Percentiles rank a stretch among this genome's conserved stretches.
phyloP scores from a whole-genome alignment of 1,140 invertebrate genomes.

The Drosophila pseudoobscura region DNA sequence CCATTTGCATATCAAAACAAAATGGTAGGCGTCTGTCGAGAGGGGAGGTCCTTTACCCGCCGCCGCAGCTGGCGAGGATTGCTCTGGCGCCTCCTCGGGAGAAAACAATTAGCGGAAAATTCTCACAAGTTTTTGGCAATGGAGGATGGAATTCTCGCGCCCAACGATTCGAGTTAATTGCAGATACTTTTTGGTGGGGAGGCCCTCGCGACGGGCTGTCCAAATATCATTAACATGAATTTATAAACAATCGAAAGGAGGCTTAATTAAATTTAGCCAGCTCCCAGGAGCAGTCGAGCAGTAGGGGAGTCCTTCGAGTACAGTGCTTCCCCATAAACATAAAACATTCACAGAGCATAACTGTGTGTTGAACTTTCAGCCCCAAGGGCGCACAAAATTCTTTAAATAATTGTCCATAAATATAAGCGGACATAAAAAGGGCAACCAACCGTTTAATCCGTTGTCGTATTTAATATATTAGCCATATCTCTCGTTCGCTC shows the following conservation, averaged over 20 bases:
- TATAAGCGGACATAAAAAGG: slow-evolving; percentile 61
- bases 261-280: slow-evolving; percentile 73
- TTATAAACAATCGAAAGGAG: slow-evolving; percentile 75
- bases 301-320: no score
- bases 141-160: slow-evolving; percentile 54
- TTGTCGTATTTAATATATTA: slow-evolving; percentile 69
- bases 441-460: slow-evolving; percentile 72
- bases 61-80: slow-evolving; percentile 64
- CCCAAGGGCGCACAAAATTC: slow-evolving; percentile 21
- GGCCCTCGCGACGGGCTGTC: slow-evolving; percentile 9
- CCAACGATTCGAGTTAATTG: slow-evolving; percentile 69
- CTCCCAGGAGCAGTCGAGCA: neutral
- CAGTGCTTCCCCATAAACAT: slow-evolving; percentile 20
- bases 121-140: slow-evolving; percentile 54
- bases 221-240: slow-evolving; percentile 81
- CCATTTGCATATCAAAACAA: slow-evolving; percentile 80
- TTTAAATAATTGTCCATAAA: slow-evolving; percentile 79
- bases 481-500: slow-evolving; percentile 21
- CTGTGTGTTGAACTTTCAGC: slow-evolving; percentile 44
- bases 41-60: slow-evolving; percentile 20
- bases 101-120: slow-evolving; percentile 79
- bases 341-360: slow-evolving; percentile 59
- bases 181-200: slow-evolving; percentile 59
- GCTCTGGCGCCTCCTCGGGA: slow-evolving; percentile 9
- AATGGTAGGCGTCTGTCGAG: slow-evolving; percentile 40